These are phyloP conservation scores for Sphaerophoria taeniata DNA, from an alignment of 2,888 invertebrate genomes.

Conservation along the genomic window DNA sequence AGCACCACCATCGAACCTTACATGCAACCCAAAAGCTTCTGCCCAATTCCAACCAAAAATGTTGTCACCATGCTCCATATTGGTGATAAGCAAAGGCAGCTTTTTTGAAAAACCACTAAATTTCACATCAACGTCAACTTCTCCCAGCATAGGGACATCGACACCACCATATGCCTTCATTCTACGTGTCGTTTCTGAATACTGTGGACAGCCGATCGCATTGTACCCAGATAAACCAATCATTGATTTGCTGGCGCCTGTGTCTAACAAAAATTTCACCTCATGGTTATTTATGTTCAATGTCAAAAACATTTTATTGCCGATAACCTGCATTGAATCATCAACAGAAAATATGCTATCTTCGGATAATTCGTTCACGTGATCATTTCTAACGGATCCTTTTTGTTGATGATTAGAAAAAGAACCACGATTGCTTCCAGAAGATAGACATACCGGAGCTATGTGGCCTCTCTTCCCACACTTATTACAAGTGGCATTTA, in stretches of 20 bases:
- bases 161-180: slow-evolving; percentile 42
- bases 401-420: background rate
- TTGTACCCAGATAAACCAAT: slow-evolving; percentile 31
- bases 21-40: slow-evolving; percentile 32
- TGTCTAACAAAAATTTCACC: slow-evolving; percentile 37
- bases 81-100: slow-evolving; percentile 31
- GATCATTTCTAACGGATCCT: slow-evolving; percentile 5
- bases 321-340: slow-evolving; percentile 32
- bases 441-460: slow-evolving; percentile 29
- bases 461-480: slow-evolving; percentile 28
- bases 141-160: slow-evolving; percentile 36
- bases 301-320: slow-evolving; percentile 27
- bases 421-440: slow-evolving; percentile 11
- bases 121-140: slow-evolving; percentile 16
- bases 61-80: slow-evolving; percentile 22
- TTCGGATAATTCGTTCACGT: slow-evolving; percentile 30
- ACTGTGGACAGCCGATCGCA: slow-evolving; percentile 6
- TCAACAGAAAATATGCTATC: slow-evolving; percentile 38
- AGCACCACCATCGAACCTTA: slow-evolving; percentile 15
- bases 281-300: slow-evolving; percentile 28
- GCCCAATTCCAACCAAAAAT: slow-evolving; percentile 49
- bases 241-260: slow-evolving; percentile 41
- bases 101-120: slow-evolving; percentile 16
- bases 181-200: slow-evolving; percentile 27
- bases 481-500: background rate